Conservation (phyloP, 1,140 invertebrate species). For the Antheraea mylitta region DNA sequence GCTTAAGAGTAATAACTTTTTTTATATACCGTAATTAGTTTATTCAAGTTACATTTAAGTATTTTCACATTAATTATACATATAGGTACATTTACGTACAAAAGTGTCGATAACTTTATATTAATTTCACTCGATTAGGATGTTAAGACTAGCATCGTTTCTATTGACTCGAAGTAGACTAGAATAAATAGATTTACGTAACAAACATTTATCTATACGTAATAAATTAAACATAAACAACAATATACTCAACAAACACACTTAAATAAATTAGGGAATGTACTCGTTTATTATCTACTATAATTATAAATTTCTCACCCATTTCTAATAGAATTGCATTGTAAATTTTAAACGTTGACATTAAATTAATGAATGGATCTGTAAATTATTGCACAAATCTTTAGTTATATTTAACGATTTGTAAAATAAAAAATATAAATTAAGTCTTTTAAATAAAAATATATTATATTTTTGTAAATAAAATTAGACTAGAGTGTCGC, state of each 20-base stretch:
- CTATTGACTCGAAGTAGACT: conserved; percentile 47
- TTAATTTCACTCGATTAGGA: conserved; percentile 18
- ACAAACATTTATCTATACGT: conserved; percentile 35
- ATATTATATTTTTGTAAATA: background rate
- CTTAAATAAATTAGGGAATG: conserved; percentile 60
- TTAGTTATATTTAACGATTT: conserved; percentile 11
- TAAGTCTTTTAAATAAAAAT: background rate
- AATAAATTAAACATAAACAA: conserved; percentile 61
- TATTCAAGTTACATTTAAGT: conserved; percentile 32
- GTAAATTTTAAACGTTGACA: background rate
- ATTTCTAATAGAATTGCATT: background rate
- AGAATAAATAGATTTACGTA: conserved; percentile 47
- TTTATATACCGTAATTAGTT: conserved; percentile 20
- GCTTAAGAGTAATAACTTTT: conserved; percentile 28
- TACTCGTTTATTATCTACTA: conserved; percentile 29
- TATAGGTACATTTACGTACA: conserved; percentile 34
- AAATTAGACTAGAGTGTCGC: background rate
- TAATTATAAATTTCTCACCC: background rate
- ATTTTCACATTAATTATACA: conserved; percentile 13
- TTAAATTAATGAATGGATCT: background rate
- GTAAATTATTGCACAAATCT: conserved; percentile 61
- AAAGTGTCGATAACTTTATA: conserved; percentile 21
- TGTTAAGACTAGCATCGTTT: conserved; percentile 36
- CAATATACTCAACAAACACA: conserved; percentile 49
- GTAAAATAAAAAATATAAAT: background rate